Evolutionary conservation across 1,140 invertebrate genomes (phyloP), one percentile per base, ranked within the genome.

Genomic region (Penaeus chinensis): DNA sequence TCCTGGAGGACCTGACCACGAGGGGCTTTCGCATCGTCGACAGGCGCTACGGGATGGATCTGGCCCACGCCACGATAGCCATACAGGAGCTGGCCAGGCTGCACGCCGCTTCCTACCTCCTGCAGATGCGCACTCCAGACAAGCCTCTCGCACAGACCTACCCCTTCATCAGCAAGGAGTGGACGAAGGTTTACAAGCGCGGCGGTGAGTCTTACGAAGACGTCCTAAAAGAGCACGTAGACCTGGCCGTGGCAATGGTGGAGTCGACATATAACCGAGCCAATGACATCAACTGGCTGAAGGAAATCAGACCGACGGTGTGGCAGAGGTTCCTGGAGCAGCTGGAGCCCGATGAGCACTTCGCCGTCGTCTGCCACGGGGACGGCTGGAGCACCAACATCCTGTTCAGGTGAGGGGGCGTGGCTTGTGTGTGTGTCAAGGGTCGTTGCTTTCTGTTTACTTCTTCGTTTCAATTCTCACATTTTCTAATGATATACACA

Each of bases 21-120:
- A 61, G 32, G 24, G 80, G 81, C 2, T 87, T 83, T 27, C 82
- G 54, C 24, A 19, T 78, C 60, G 69, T 47, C 27, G 80, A 87
- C 47, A 54, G 80, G 42, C 63, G 22, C 10, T 47, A 78, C 32
- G 19, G 27, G 0, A 20, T 87, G 19, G 63, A 54, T 18, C 7
- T 65, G 71, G 22, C 47, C 20, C 85, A 87, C 71, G 60, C 71
- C 27, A 54, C 19, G 19, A n/a, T 87, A 32, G 69, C 65, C 19
- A 22, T 87, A 10, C 69, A 65, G 60, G 85, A 87, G 37, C 80
- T 87, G 32, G 85, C 80, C 20, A 77, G 80, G 32, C 71, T 87
- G 47, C 85, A 87, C 81, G 81, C 80, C 10, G 85, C 80, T 37
- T 82, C 85, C 5, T 13, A 63, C 32, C 19, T 87, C 20, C 13